These are phyloP conservation scores for Aldrovandia affinis DNA, from an alignment of 2,797 vertebrate genomes.

Conservation along the genomic window DNA sequence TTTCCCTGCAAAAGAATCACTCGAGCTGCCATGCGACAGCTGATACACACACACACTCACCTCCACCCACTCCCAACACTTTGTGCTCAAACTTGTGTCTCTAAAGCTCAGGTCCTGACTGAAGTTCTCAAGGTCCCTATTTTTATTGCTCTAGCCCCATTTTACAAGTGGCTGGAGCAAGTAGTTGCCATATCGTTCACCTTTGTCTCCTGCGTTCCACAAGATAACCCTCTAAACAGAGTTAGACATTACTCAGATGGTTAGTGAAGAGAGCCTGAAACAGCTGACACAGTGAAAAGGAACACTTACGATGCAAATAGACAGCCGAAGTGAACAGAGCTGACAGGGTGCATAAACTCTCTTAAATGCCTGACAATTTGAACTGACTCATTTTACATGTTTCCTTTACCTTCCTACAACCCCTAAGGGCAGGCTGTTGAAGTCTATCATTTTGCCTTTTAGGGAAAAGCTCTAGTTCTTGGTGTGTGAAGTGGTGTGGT, in stretches of 20 bases:
- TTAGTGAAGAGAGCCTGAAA: slow-evolving; percentile 45
- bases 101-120: slow-evolving; percentile 68
- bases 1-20: not conserved
- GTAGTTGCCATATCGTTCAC: slow-evolving; percentile 55
- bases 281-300: slow-evolving; percentile 58
- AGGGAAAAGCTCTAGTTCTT: not conserved
- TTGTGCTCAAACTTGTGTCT: slow-evolving; percentile 71
- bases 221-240: slow-evolving; percentile 33
- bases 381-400: not conserved
- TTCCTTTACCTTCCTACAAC: not conserved
- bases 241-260: slow-evolving; percentile 49
- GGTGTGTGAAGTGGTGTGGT: too few relatives aligned
- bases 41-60: not conserved
- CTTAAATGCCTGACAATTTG: not conserved
- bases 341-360: slow-evolving; percentile 20
- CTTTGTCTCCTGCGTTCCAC: slow-evolving; percentile 11
- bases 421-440: not conserved
- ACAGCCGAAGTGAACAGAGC: not conserved
- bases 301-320: slow-evolving; percentile 51
- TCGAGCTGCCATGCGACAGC: slow-evolving; percentile 51
- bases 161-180: slow-evolving; percentile 54
- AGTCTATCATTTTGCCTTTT: not conserved
- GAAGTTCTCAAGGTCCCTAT: slow-evolving; percentile 53
- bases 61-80: slow-evolving; percentile 55
- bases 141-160: slow-evolving; percentile 63